Evolutionary conservation across 2,113 vertebrate species (phyloP).

Genomic region (Camelus bactrianus): DNA sequence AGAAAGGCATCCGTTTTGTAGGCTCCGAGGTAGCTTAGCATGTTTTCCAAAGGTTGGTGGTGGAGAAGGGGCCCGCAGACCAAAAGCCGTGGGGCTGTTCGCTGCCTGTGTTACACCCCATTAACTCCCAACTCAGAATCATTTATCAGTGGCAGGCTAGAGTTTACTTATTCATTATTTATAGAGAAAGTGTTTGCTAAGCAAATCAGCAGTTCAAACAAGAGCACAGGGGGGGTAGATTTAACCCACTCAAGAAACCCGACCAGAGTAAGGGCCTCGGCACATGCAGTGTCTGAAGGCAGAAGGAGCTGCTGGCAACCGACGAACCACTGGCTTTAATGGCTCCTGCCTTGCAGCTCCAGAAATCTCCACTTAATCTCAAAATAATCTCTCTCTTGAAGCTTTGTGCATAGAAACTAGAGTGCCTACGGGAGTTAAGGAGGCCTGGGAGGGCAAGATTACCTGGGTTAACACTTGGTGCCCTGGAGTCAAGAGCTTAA

Average conservation of each 20-base stretch:
- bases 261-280: background rate
- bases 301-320: background rate
- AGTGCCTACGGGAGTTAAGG: background rate
- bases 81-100: background rate
- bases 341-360: background rate
- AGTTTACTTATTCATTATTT: constrained; percentile 75
- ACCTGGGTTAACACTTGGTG: background rate
- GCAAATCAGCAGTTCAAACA: constrained; percentile 72
- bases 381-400: background rate
- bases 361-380: background rate
- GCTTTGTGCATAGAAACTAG: background rate
- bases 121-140: constrained; percentile 67
- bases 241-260: constrained; percentile 56
- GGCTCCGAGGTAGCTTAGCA: background rate
- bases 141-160: constrained; percentile 68
- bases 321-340: background rate
- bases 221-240: background rate
- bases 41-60: background rate
- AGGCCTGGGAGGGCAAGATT: background rate
- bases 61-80: background rate
- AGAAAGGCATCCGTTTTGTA: too few relatives aligned
- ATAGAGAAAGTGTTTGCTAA: constrained; percentile 76
- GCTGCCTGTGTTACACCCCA: constrained; percentile 53
- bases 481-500: constrained; percentile 25
- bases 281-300: background rate